Percentiles rank a stretch among this genome's conserved stretches.
These are phyloP conservation scores for Pygmarrhopalites habei DNA, from an alignment of 1,140 invertebrate genomes.

Conservation along the genomic window DNA sequence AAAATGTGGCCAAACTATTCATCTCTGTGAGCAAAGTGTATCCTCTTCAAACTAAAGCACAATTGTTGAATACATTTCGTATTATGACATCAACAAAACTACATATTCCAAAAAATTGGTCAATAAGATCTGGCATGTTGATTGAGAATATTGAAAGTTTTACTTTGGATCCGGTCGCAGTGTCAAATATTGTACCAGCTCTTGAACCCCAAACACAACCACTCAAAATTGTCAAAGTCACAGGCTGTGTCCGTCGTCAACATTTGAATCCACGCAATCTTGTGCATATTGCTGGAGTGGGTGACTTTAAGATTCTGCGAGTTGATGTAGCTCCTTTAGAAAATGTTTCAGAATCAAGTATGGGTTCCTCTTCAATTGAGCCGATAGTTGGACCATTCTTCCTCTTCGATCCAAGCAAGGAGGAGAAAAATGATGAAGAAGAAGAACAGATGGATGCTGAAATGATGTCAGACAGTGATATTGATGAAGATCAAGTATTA, in stretches of 20 bases:
- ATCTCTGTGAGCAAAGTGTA: slow-evolving; percentile 31
- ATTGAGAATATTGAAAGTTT: slow-evolving; percentile 19
- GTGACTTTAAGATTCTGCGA: slow-evolving; percentile 28
- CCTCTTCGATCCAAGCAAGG: slow-evolving; percentile 22
- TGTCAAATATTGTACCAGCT: not conserved
- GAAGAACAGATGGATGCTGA: slow-evolving; percentile 12
- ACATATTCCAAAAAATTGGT: slow-evolving; percentile 30
- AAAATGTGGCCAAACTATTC: slow-evolving; percentile 15
- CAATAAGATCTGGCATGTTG: slow-evolving; percentile 25
- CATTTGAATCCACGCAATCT: slow-evolving; percentile 34
- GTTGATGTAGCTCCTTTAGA: slow-evolving; percentile 21
- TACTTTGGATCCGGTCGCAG: not conserved
- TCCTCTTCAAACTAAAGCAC: slow-evolving; percentile 24
- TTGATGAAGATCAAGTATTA: slow-evolving; percentile 10
- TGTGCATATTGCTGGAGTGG: slow-evolving; percentile 29
- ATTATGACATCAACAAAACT: slow-evolving; percentile 32
- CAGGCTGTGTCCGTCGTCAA: slow-evolving; percentile 20
- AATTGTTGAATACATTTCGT: slow-evolving; percentile 31
- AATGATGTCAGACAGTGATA: slow-evolving; percentile 1
- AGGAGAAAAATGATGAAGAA: not conserved
- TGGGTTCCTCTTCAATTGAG: too few species aligned
- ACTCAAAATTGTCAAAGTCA: slow-evolving; percentile 18
- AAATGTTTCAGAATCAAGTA: too few species aligned
- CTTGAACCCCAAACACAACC: not conserved
- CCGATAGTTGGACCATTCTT: slow-evolving; percentile 16